Evolutionary conservation across 2,797 vertebrate genomes (phyloP), one percentile per base, ranked within the genome.

Genomic region (Carcharodon carcharias): DNA sequence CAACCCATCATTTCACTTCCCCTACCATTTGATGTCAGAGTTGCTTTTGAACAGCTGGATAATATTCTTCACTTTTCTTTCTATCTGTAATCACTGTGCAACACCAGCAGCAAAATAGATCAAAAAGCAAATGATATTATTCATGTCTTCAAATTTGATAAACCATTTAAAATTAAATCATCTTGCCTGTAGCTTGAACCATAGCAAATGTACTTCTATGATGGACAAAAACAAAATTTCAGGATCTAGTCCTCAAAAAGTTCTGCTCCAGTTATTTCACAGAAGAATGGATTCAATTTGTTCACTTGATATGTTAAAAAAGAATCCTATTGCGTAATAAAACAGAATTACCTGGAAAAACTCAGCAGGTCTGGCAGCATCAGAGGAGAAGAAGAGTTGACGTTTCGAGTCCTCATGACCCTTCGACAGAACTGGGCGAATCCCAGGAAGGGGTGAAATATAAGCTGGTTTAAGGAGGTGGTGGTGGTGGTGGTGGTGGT

Each of bases 281-380:
- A 14, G 40, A 21, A 35, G 35, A 58, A 95, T 77, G 26, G 45
- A 73, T 69, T 28, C 63, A 94, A 14, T 35, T 73, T 56, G 50
- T 95, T 73, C 31, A 18, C 45, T 56, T 54, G 0, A 16, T 12
- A 95, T n/a, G 50, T 35, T 56, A 50, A 73, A 56, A 77, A 95
- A 71, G 11, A 95, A 95, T 77, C 67, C 50, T 73, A 77, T 58
- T 95, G 94, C 94, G 58, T 95, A 95, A n/a, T n/a, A n/a, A n/a
- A n/a, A n/a, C n/a, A n/a, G n/a, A n/a, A n/a, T n/a, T n/a, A n/a
- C n/a, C n/a, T n/a, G n/a, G n/a, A n/a, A n/a, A n/a, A n/a, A n/a
- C n/a, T n/a, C n/a, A n/a, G n/a, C n/a, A n/a, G n/a, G n/a, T n/a
- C n/a, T n/a, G n/a, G n/a, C n/a, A n/a, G n/a, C n/a, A n/a, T n/a